phyloP scores from a whole-genome alignment of 2,888 invertebrate species.

The Plebejus argus region DNA sequence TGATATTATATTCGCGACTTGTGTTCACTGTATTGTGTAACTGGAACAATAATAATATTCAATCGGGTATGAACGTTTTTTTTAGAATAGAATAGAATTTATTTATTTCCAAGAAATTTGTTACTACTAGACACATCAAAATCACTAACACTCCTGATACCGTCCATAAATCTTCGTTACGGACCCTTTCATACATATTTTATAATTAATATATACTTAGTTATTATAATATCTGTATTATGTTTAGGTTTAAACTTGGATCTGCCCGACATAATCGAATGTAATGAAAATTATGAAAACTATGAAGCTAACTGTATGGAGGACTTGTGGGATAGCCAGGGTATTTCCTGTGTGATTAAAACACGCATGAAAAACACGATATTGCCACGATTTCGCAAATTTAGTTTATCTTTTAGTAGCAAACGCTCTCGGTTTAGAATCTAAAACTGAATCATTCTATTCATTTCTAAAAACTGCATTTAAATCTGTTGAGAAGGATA shows the following conservation, averaged over 20 bases:
- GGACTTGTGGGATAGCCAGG: conserved; percentile 78
- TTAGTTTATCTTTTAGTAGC: not conserved
- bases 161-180: not conserved
- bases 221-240: not conserved
- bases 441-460: no score
- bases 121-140: no score
- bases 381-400: not conserved
- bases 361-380: not conserved
- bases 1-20: no score
- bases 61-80: no score
- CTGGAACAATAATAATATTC: no score
- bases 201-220: not conserved
- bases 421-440: no score
- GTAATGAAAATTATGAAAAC: conserved; percentile 75
- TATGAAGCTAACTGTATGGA: conserved; percentile 79
- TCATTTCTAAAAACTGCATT: no score
- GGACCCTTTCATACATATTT: not conserved
- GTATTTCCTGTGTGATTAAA: conserved; percentile 48
- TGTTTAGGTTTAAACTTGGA: conserved; percentile 75
- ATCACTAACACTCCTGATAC: no score
- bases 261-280: conserved; percentile 72
- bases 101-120: no score
- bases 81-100: no score
- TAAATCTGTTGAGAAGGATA: not conserved
- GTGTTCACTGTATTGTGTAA: no score